A percentile compares a stretch with the other conserved stretches of the same genome.
Conservation (phyloP, 2,113 vertebrate genomes). For the Gymnarchus niloticus region DNA sequence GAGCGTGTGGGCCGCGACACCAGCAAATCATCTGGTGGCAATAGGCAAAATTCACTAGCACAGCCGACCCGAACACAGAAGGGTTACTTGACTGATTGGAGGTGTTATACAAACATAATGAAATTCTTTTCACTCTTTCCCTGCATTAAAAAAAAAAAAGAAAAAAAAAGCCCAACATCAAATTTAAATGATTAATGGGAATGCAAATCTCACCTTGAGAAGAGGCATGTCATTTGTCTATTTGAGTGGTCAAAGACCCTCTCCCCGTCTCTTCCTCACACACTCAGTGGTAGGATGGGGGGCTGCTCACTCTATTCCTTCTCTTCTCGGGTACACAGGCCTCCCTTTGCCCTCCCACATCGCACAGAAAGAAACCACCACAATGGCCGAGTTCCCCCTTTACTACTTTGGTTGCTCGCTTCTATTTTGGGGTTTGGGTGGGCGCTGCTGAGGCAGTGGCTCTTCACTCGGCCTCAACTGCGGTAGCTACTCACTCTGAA, state of each 20-base stretch:
- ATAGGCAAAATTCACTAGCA: not conserved
- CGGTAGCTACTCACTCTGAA: not conserved
- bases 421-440: not conserved
- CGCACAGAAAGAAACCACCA: constrained; percentile 5
- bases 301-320: not conserved
- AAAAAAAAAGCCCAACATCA: constrained; percentile 8
- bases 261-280: not conserved
- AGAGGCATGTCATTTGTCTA: not conserved
- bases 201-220: constrained; percentile 16
- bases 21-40: not conserved
- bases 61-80: not conserved
- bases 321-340: constrained; percentile 18
- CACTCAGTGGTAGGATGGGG: not conserved
- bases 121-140: not conserved
- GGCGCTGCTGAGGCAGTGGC: not conserved
- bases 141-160: not conserved
- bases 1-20: not conserved
- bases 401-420: not conserved
- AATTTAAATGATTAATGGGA: constrained; percentile 20
- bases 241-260: not conserved
- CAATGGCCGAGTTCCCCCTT: constrained; percentile 12
- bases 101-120: not conserved
- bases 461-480: not conserved
- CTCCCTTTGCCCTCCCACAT: not conserved
- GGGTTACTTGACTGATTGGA: not conserved